Base-by-base conservation (phyloP, 2,888 invertebrate species). In the Sycophila texana region DNA sequence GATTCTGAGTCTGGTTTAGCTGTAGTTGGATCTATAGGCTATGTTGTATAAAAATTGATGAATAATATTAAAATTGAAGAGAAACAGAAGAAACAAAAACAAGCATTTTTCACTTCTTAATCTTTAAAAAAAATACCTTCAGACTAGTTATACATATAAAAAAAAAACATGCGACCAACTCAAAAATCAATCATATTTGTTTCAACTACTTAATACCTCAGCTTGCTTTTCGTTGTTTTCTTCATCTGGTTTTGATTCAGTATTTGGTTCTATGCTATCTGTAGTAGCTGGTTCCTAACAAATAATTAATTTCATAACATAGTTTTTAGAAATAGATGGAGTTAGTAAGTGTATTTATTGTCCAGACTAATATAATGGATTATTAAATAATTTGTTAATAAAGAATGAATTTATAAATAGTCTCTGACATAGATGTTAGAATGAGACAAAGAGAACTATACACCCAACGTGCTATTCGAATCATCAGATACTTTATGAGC, bases 401-500 rank as follows among this genome's bases (percentile, higher is more conserved):
- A 63, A 74, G 58, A 75, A 74, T 79, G 58, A 79, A 30, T 58
- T 68, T 66, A 26, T 61, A 74, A 68, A 63, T 53, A 7, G 22
- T 26, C 63, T 70, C 74, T 30, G 74, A 70, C n/a, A 67, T n/a
- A 49, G 51, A 18, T 16, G 47, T 61, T 67, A 79, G 61, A 75
- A 72, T 71, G 16, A 75, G 61, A 47, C 39, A 55, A 71, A 79
- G 75, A 7, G 72, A 79, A 68, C 78, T 58, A 53, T 80, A 68
- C 66, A 83, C 82, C 81, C 82, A 81, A 81, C 70, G 66, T 65
- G 80, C 68, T 74, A 83, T 74, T 70, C 78, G 68, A 79, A 84
- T 80, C 79, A 82, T 57, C 68, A 82, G 66, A 68, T 84, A 77
- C 81, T 82, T 83, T 74, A 78, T 81, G 77, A 81, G 80, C 81